These are phyloP conservation scores for Philaenus spumarius DNA, from an alignment of 1,140 invertebrate genomes.

Conservation along the genomic window DNA sequence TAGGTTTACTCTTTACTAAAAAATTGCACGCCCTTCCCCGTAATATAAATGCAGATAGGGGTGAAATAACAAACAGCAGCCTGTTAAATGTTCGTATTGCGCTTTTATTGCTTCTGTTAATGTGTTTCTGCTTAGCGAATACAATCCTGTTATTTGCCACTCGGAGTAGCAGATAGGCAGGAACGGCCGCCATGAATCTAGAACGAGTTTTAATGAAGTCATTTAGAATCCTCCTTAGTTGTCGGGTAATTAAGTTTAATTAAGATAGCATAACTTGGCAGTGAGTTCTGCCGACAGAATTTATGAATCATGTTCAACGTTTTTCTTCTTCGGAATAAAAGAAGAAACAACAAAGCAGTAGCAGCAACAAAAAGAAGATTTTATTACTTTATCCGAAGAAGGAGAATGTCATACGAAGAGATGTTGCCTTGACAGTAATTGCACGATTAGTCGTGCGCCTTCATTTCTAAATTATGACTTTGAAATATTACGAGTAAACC, in stretches of 20 bases:
- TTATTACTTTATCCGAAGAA: no score
- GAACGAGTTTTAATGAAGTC: conserved; percentile 7
- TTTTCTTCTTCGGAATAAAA: no score
- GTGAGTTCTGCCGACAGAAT: background rate
- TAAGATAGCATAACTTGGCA: conserved; percentile 9
- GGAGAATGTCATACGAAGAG: no score
- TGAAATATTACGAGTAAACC: no score
- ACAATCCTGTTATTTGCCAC: background rate
- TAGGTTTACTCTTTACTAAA: no score
- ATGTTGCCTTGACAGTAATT: no score
- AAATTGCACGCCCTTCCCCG: background rate
- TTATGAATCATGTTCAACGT: background rate
- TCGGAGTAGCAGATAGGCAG: background rate
- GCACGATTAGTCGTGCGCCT: no score
- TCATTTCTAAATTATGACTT: no score
- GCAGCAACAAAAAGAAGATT: no score
- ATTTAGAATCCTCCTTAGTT: conserved; percentile 2
- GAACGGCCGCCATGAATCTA: background rate
- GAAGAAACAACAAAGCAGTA: no score
- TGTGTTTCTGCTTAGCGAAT: no score
- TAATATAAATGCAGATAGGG: background rate
- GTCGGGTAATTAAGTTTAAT: conserved; percentile 9
- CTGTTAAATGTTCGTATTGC: background rate
- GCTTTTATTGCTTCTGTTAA: no score
- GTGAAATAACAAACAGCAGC: background rate